Evolutionary conservation across 2,113 vertebrate genomes (phyloP), one percentile per base, ranked within the genome.

Genomic region (Hemichromis elongatus): DNA sequence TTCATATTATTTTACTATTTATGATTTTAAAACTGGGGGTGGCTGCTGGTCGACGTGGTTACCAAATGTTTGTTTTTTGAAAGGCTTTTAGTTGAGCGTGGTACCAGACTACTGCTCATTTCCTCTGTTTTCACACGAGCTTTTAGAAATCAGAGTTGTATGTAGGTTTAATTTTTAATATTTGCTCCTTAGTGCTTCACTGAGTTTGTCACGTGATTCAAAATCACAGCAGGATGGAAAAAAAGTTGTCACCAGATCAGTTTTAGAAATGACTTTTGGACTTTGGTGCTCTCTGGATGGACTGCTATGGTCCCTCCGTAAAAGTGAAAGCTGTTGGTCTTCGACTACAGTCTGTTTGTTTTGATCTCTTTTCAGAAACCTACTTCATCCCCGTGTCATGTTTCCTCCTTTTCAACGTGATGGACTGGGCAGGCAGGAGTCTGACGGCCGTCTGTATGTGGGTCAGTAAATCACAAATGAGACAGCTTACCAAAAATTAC

Each of bases 331-430:
- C 4, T 45, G 35, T 16, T 79, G 26, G 63, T 53, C 24, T 83
- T 78, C n/a, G 40, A 59, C 47, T 12, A 19, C 14, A 42, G 5
- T 24, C 55, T 59, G 42, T 81, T 90, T 89, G 5, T 84, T 87
- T 57, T 87, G 3, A 57, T 90, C 50, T 21, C 2, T 33, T 70
- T 66, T 13, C 92, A 99, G 99, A 8, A 6, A 53, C 1, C 0
- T 99, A 99, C 88, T 99, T 99, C 95, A 98, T 97, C 87, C 96
- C 98, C 0, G 98, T 99, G 77, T 97, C 97, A 5, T 99, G 99
- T 91, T 99, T 99, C 95, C 96, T 99, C 86, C 93, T 97, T 82
- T 99, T 99, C 86, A 99, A 99, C 40, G 0, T 98, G 90, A 98
- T 98, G 70, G 99, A 99, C 96, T 99, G 98, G 98, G 95, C 90